A percentile compares a stretch with the other conserved stretches of the same genome.
phyloP scores from a whole-genome alignment of 2,888 invertebrate species.

The Acrocyrtus sp. region DNA sequence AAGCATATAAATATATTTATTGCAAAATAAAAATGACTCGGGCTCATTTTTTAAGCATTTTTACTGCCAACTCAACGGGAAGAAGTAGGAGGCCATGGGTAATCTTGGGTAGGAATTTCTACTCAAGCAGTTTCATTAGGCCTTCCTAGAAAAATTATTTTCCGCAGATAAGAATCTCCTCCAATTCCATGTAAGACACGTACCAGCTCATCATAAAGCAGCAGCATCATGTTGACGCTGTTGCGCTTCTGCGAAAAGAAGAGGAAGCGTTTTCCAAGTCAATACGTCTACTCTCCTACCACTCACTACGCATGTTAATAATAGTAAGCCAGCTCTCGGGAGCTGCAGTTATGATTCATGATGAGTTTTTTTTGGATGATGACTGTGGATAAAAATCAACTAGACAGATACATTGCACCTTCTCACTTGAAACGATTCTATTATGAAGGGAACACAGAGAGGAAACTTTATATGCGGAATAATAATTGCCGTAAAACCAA shows the following conservation, averaged over 20 bases:
- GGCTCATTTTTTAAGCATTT: too few species aligned
- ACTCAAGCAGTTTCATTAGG: not conserved
- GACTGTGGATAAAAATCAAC: not conserved
- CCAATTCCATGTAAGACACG: slow-evolving; percentile 13
- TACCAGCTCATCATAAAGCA: not conserved
- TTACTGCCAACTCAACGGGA: too few species aligned
- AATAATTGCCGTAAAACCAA: too few species aligned
- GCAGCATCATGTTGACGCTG: not conserved
- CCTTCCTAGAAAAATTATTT: not conserved
- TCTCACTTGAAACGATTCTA: not conserved
- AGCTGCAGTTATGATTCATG: not conserved
- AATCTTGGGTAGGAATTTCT: too few species aligned
- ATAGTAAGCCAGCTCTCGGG: not conserved
- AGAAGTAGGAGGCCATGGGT: too few species aligned
- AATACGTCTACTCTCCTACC: too few species aligned
- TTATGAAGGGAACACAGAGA: too few species aligned
- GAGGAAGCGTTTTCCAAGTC: not conserved
- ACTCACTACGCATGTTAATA: not conserved
- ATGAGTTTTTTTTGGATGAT: not conserved
- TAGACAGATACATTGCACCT: not conserved
- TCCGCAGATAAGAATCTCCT: slow-evolving; percentile 9
- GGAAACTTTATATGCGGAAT: too few species aligned
- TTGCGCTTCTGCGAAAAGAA: not conserved
- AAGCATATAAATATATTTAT: too few species aligned
- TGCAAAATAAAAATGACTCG: too few species aligned